phyloP scores from a whole-genome alignment of 2,113 vertebrate genomes.

The Megalops atlanticus region DNA sequence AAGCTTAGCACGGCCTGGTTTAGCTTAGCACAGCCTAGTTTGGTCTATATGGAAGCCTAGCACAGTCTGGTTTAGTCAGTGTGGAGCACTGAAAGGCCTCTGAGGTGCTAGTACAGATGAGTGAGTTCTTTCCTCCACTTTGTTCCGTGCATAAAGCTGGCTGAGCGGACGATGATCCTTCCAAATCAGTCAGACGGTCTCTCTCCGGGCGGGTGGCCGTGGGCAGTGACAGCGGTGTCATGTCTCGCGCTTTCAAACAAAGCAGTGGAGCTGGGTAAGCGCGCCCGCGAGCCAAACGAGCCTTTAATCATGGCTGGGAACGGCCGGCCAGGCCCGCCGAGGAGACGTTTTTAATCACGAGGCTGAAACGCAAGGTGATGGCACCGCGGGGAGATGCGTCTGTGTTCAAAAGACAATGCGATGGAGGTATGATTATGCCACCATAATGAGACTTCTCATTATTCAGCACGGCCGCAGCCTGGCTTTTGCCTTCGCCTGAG shows the following conservation, averaged over 20 bases:
- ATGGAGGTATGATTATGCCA: conserved; percentile 39
- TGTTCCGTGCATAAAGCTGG: too few relatives aligned
- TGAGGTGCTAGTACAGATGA: too few relatives aligned
- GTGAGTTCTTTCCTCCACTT: too few relatives aligned
- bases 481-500: conserved; percentile 37
- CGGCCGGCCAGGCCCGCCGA: conserved; percentile 14
- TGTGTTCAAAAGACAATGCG: conserved; percentile 47
- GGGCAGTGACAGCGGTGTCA: background rate
- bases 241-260: conserved; percentile 34
- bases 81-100: too few relatives aligned
- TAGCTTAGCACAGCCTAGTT: too few relatives aligned
- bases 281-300: conserved; percentile 47
- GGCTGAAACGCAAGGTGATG: conserved; percentile 37
- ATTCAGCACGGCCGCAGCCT: conserved; percentile 34
- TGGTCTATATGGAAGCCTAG: too few relatives aligned
- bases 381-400: conserved; percentile 31
- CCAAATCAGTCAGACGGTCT: background rate
- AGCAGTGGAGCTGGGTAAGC: conserved; percentile 48
- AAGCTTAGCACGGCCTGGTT: too few relatives aligned
- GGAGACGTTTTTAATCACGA: conserved; percentile 54
- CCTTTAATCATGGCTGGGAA: conserved; percentile 54
- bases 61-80: too few relatives aligned
- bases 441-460: conserved; percentile 66
- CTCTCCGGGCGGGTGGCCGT: background rate
- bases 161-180: background rate